Conservation (phyloP, 2,888 invertebrate species). For the Harmothoe impar region DNA sequence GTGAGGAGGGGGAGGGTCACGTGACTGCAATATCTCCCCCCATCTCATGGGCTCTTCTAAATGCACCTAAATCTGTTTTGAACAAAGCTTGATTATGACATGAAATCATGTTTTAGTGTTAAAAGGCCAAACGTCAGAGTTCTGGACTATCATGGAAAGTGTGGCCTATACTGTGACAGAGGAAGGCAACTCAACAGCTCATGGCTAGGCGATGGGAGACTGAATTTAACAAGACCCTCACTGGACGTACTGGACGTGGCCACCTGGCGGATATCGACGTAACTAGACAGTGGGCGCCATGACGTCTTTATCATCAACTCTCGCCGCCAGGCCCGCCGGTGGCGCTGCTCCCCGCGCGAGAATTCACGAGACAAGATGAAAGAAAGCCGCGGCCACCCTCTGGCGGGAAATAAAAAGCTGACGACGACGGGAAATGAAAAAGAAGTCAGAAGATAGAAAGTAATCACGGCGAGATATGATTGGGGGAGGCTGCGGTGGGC, state of each 20-base stretch:
- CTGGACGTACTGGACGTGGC: background rate
- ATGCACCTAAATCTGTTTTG: too few relatives aligned
- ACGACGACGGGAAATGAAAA: constrained; percentile 32
- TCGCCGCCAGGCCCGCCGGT: constrained; percentile 6
- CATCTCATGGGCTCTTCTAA: too few relatives aligned
- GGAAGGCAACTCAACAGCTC: too few relatives aligned
- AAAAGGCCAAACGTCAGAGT: too few relatives aligned
- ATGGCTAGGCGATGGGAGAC: background rate
- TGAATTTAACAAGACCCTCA: background rate
- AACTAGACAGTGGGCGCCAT: background rate
- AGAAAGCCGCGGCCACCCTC: background rate
- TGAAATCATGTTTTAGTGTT: too few relatives aligned
- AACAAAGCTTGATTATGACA: too few relatives aligned
- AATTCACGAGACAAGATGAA: constrained; percentile 34
- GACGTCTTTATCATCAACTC: constrained; percentile 35
- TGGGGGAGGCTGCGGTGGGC: background rate
- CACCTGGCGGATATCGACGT: constrained; percentile 42
- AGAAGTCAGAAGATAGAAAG: constrained; percentile 26
- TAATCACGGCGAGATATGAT: constrained; percentile 22
- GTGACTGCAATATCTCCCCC: too few relatives aligned
- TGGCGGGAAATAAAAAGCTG: constrained; percentile 27
- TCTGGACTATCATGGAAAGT: too few relatives aligned
- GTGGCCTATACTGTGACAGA: too few relatives aligned
- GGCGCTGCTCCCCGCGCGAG: constrained; percentile 17
- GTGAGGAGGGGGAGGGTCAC: too few relatives aligned